Evolutionary conservation across 2,888 invertebrate genomes (phyloP).

Genomic region (Meloe dianella): DNA sequence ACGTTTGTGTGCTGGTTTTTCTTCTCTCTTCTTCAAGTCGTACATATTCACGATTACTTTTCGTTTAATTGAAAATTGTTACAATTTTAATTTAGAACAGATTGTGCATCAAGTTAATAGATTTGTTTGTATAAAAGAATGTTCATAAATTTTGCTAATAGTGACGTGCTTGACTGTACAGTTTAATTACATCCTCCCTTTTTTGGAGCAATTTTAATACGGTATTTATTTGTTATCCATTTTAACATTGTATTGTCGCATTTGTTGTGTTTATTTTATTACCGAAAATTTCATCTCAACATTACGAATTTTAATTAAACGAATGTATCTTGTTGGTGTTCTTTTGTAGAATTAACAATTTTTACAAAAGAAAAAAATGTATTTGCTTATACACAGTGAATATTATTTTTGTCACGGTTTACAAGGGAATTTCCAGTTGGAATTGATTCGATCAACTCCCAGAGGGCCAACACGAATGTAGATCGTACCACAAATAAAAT

Average conservation of each 20-base stretch:
- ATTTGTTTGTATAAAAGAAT: slow-evolving; percentile 26
- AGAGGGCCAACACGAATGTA: neutral
- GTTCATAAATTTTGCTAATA: slow-evolving; percentile 31
- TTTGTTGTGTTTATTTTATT: slow-evolving; percentile 28
- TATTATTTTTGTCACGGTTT: neutral
- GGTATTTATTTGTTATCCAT: neutral
- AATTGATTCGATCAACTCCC: neutral
- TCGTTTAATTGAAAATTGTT: neutral
- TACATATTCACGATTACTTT: neutral
- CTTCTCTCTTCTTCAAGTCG: neutral
- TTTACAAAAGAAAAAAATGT: too few species aligned
- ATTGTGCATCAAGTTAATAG: slow-evolving; percentile 32
- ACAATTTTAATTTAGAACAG: slow-evolving; percentile 34
- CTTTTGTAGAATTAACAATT: too few species aligned
- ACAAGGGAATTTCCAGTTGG: neutral
- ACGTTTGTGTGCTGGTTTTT: neutral
- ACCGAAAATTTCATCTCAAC: neutral
- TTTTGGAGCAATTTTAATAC: slow-evolving; percentile 20
- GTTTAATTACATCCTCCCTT: slow-evolving; percentile 33
- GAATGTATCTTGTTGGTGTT: too few species aligned
- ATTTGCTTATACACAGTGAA: neutral
- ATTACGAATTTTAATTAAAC: too few species aligned
- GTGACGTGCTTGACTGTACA: neutral
- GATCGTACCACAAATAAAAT: neutral
- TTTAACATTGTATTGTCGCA: slow-evolving; percentile 16